Base-by-base conservation (phyloP, 1,140 invertebrate species). In the Caenorhabditis brenneri region DNA sequence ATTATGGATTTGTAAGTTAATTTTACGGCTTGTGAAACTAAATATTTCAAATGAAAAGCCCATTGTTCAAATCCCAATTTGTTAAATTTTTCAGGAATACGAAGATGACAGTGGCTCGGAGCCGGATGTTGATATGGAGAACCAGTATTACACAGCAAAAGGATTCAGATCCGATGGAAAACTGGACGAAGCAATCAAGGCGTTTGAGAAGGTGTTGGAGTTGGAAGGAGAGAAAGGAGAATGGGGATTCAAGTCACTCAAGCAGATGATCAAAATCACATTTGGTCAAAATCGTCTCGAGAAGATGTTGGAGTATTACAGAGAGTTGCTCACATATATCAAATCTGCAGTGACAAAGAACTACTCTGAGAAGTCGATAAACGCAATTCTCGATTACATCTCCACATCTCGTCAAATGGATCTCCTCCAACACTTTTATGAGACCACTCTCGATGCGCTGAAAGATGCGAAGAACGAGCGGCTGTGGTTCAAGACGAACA, bases 211-310 rank as follows among this genome's bases (percentile, higher is more conserved):
- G 36, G 93, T 93, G 60, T 82, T 90, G 27, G 87, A 83, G 96
- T 98, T 91, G 92, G 99, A 60, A 97, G 99, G 96, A 7, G 97
- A 99, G 87, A 99, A 99, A 92, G 97, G 97, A 65, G 98, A 99
- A 93, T 99, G 97, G 97, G 98, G 98, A 0, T 99, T 99, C 90
- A 99, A 99, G 93, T 97, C 98, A n/a, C 93, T 99, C 1, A 99
- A 99, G 91, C 98, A 99, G 92, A 99, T 99, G 97, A 98, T 99
- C 58, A 99, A 99, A 93, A 99, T 99, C 80, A 98, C 99, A 92
- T 99, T 99, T 91, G 96, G 96, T 36, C 90, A 97, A 95, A 93
- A 93, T 65, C 96, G 98, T 92, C 97, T 95, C 91, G 94, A 95
- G 87, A 95, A 97, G 92, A 99, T 99, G 97, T 98, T 99, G 96